Evolutionary conservation across 2,888 invertebrate genomes (phyloP).

Genomic region (Scrobipalpa costella): DNA sequence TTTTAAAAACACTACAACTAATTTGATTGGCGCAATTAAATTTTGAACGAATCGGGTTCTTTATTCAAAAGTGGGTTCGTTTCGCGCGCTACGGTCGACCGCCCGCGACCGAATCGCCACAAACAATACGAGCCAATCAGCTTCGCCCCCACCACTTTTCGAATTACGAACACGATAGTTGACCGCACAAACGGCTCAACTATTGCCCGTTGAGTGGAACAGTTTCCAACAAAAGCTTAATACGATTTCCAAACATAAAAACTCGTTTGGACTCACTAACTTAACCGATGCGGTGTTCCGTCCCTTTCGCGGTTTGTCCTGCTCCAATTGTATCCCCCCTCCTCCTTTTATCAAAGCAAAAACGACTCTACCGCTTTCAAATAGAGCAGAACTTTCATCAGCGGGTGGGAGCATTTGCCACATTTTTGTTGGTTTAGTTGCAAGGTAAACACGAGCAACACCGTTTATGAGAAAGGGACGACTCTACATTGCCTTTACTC

Average conservation of each 20-base stretch:
- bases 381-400: slow-evolving; percentile 41
- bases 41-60: slow-evolving; percentile 42
- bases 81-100: slow-evolving; percentile 66
- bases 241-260: slow-evolving; percentile 81
- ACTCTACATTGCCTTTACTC: slow-evolving; percentile 30
- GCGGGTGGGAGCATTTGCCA: slow-evolving; percentile 43
- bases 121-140: slow-evolving; percentile 76
- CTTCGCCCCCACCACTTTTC: slow-evolving; percentile 68
- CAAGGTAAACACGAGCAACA: slow-evolving; percentile 64
- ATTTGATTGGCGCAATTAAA: slow-evolving; percentile 29
- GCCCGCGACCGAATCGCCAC: slow-evolving; percentile 66
- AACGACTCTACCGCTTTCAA: slow-evolving; percentile 30
- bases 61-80: slow-evolving; percentile 54
- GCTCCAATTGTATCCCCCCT: slow-evolving; percentile 72
- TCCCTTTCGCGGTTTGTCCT: slow-evolving; percentile 67
- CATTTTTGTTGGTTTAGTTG: slow-evolving; percentile 59
- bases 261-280: slow-evolving; percentile 80
- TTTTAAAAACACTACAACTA: slow-evolving; percentile 37
- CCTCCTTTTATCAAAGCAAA: slow-evolving; percentile 38
- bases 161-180: slow-evolving; percentile 72
- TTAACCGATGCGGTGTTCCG: slow-evolving; percentile 72
- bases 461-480: slow-evolving; percentile 59
- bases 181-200: slow-evolving; percentile 78
- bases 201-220: slow-evolving; percentile 79
- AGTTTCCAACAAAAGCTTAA: slow-evolving; percentile 81